A percentile compares a stretch with the other conserved stretches of the same genome.
Conservation (phyloP, 2,113 vertebrate species). For the Hiodon tergisus region DNA sequence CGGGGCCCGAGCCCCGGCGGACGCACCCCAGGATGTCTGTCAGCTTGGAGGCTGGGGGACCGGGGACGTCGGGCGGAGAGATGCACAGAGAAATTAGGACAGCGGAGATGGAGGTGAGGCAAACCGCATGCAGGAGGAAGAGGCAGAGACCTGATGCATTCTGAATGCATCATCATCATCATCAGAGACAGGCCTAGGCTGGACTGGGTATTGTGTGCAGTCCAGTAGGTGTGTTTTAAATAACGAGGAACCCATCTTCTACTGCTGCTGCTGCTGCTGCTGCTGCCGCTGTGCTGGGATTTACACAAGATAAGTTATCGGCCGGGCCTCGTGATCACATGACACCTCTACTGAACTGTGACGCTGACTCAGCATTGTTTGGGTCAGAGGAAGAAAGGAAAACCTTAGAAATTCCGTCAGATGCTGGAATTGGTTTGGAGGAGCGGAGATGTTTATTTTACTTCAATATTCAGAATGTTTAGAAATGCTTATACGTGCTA, state of each 20-base stretch:
- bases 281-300: no score
- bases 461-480: no score
- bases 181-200: neutral
- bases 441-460: neutral
- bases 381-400: neutral
- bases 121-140: neutral
- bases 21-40: conserved; percentile 51
- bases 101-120: neutral
- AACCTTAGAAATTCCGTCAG: neutral
- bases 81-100: conserved; percentile 16
- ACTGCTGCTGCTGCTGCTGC: no score
- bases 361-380: neutral
- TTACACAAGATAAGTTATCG: no score
- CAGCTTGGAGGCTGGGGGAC: conserved; percentile 53
- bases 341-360: no score
- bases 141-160: neutral
- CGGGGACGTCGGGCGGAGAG: neutral
- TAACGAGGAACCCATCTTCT: no score
- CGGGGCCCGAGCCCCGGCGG: conserved; percentile 48
- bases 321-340: no score
- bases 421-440: neutral
- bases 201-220: no score
- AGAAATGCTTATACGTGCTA: no score
- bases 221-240: no score
- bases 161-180: conserved; percentile 6